These are phyloP conservation scores for Chelidonichthys spinosus DNA, from an alignment of 2,797 vertebrate species.

Conservation along the genomic window DNA sequence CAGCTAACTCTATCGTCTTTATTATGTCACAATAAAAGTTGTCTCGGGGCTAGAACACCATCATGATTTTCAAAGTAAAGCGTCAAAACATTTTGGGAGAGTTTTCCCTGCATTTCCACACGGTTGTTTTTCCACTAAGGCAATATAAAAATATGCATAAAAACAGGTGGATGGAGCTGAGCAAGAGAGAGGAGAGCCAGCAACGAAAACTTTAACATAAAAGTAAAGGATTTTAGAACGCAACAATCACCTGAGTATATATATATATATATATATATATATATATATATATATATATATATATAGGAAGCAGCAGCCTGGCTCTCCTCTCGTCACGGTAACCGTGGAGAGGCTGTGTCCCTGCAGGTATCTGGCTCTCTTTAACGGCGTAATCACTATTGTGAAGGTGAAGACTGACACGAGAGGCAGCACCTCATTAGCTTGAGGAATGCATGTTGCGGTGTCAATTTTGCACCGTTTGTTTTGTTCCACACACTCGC, in stretches of 20 bases:
- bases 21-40: too few relatives aligned
- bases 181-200: background rate
- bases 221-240: too few relatives aligned
- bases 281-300: too few relatives aligned
- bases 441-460: conserved; percentile 36
- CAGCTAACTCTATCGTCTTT: background rate
- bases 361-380: conserved; percentile 46
- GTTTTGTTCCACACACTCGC: conserved; percentile 42
- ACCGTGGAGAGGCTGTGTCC: conserved; percentile 47
- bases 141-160: background rate
- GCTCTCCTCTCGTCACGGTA: conserved; percentile 78
- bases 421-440: conserved; percentile 63
- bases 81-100: too few relatives aligned
- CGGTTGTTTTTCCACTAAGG: background rate
- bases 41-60: too few relatives aligned
- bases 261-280: too few relatives aligned
- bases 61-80: too few relatives aligned
- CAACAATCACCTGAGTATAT: too few relatives aligned
- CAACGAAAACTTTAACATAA: too few relatives aligned
- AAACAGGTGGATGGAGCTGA: background rate
- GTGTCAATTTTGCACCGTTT: conserved; percentile 49
- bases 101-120: background rate
- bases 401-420: conserved; percentile 55
- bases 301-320: conserved; percentile 37
- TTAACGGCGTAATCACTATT: conserved; percentile 43